phyloP scores from a whole-genome alignment of 2,113 vertebrate genomes.

The Antechinus stuartii region DNA sequence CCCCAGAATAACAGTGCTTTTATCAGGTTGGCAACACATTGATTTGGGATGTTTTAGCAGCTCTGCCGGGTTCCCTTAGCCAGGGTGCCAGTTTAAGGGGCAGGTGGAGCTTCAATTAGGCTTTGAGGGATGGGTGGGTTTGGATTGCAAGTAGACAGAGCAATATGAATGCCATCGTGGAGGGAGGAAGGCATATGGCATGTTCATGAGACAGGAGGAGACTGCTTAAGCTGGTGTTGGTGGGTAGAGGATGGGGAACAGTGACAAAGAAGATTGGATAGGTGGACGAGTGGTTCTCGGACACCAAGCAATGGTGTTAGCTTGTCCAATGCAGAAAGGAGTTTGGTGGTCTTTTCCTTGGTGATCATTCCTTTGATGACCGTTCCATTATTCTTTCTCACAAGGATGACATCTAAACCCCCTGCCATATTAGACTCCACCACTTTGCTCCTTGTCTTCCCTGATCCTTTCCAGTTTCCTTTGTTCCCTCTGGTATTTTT shows the following conservation, averaged over 20 bases:
- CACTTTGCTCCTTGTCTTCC: background rate
- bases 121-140: background rate
- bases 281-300: background rate
- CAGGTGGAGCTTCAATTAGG: background rate
- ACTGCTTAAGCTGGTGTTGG: background rate
- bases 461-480: background rate
- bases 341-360: no score
- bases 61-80: background rate
- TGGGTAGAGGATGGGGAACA: background rate
- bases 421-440: background rate
- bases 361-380: background rate
- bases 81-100: background rate
- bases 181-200: background rate
- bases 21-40: background rate
- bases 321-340: background rate
- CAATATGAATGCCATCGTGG: background rate
- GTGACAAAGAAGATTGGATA: background rate
- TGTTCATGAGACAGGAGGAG: background rate
- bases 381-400: background rate
- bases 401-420: background rate
- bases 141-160: background rate
- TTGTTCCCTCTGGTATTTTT: background rate
- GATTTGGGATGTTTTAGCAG: background rate
- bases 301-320: background rate
- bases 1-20: background rate